These are phyloP conservation scores for Bufo gargarizans DNA, from an alignment of 2,113 vertebrate species.

Conservation along the genomic window DNA sequence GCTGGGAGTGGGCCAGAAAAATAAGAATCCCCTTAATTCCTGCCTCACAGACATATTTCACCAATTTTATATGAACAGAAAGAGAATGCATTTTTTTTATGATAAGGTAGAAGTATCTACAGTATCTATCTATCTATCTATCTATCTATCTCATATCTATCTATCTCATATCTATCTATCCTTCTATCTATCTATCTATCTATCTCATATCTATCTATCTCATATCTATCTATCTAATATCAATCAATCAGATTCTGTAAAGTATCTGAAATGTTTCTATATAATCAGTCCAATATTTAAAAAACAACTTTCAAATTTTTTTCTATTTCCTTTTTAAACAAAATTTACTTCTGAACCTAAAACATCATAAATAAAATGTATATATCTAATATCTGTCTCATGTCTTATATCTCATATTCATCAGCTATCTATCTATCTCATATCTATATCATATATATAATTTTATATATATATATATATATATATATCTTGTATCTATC, in stretches of 20 bases:
- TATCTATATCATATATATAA: not conserved
- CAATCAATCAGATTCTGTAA: too few relatives aligned
- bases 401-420: not conserved
- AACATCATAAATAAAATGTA: not conserved
- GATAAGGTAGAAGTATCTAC: not conserved
- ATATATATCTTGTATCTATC: not conserved
- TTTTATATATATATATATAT: not conserved
- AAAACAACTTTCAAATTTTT: too few relatives aligned
- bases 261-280: too few relatives aligned
- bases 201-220: too few relatives aligned
- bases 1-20: constrained; percentile 19
- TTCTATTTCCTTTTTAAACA: too few relatives aligned
- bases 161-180: constrained; percentile 22
- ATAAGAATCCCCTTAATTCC: constrained; percentile 26
- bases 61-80: constrained; percentile 28
- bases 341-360: too few relatives aligned
- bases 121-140: constrained; percentile 14
- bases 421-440: constrained; percentile 20
- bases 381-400: not conserved
- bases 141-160: too few relatives aligned
- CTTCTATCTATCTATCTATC: constrained; percentile 11
- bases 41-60: constrained; percentile 60
- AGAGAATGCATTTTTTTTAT: not conserved
- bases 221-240: not conserved
- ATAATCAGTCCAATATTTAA: too few relatives aligned